Conservation (phyloP, 1,140 invertebrate species). For the Euborellia annulipes region DNA sequence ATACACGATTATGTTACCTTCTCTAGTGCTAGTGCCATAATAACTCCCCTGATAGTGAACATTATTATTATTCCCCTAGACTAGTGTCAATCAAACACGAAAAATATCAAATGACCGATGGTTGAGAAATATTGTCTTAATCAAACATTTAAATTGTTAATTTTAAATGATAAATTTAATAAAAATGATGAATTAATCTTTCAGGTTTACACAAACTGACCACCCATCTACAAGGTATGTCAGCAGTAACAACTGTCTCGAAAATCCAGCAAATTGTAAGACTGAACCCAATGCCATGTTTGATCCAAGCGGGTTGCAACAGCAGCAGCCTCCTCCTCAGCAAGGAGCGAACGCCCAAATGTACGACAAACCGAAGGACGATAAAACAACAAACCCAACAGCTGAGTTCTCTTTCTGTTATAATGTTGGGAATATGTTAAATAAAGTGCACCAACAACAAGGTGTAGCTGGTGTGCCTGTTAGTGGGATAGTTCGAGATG, state of each 20-base stretch:
- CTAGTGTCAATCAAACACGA: too few relatives aligned
- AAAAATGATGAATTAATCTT: too few relatives aligned
- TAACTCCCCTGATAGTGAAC: too few relatives aligned
- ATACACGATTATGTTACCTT: too few relatives aligned
- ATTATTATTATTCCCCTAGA: too few relatives aligned
- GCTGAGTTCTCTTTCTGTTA: slow-evolving; percentile 37
- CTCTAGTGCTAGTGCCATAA: too few relatives aligned
- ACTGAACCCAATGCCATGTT: slow-evolving; percentile 26
- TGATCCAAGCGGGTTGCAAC: slow-evolving; percentile 29
- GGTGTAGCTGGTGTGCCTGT: slow-evolving; percentile 29
- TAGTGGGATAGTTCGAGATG: slow-evolving; percentile 30
- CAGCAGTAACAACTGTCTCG: slow-evolving; percentile 2
- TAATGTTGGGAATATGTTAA: slow-evolving; percentile 37
- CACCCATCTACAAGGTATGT: slow-evolving; percentile 16
- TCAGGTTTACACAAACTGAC: slow-evolving; percentile 31
- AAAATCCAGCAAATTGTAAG: slow-evolving; percentile 9
- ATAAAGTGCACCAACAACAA: slow-evolving; percentile 26
- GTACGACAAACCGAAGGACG: slow-evolving; percentile 6
- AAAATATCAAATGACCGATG: too few relatives aligned
- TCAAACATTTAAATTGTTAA: too few relatives aligned
- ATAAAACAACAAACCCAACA: slow-evolving; percentile 22
- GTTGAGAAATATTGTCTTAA: too few relatives aligned
- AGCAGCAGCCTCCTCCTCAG: slow-evolving; percentile 19
- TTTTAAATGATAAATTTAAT: too few relatives aligned
- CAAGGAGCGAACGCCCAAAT: slow-evolving; percentile 6